Base-by-base conservation (phyloP, 2,113 vertebrate genomes). In the Phodopus roborovskii region DNA sequence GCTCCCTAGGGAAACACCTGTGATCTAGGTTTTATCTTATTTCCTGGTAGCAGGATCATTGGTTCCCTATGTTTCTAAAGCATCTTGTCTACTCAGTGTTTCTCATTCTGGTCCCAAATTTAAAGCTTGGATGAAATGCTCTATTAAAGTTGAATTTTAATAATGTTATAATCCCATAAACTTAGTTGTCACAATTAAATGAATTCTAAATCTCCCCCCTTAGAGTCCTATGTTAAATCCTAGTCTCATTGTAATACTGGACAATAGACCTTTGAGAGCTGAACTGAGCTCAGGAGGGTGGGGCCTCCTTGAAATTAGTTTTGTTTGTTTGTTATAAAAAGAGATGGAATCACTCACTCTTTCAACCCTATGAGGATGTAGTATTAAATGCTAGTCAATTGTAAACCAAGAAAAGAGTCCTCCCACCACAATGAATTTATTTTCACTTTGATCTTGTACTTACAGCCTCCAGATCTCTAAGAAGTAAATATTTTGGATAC, bases 1-100 rank as follows among this genome's bases (percentile, higher is more conserved):
- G 78, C 77, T 88, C 39, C 78, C 94, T n/a, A 89, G 28, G 62
- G 56, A 9, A 94, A 79, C 26, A 94, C 4, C 36, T 91, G 26
- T 39, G 75, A 82, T 73, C 70, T 78, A 20, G 73, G 36, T 90
- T 92, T 83, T 42, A 73, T 24, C 42, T 78, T 58, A 15, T n/a
- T 85, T 94, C 24, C 16, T 48, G 62, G 58, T 11, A 84, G 28
- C 30, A 64, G 8, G 24, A 13, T 68, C 13, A 93, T 86, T 28
- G 77, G 42, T 94, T 89, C 7, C 53, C 36, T 13, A 13, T n/a
- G 3, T 33, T 48, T 6, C 7, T 28, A 68, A 1, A 73, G 56
- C 6, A 17, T 60, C 36, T 33, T 50, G 2, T 62, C 3, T 50
- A 89, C 22, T 15, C 30, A 19, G 3, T 53, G 85, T 30, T 95